Evolutionary conservation across 2,113 vertebrate species (phyloP), one percentile per base, ranked within the genome.

Genomic region (Eidolon helvum): DNA sequence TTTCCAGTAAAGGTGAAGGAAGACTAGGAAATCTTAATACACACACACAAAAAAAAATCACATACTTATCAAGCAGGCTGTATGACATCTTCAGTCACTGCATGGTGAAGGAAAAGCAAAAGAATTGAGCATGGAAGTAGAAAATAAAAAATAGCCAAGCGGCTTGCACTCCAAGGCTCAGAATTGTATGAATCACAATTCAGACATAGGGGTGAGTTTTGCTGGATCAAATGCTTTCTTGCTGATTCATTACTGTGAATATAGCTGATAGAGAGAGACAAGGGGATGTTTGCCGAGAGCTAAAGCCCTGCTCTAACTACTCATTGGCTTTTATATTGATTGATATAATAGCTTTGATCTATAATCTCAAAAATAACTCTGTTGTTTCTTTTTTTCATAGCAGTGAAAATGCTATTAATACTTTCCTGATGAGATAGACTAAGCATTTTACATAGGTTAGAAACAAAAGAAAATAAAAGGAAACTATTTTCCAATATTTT

Each of bases 341-440:
- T 94, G 91, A 93, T n/a, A 85, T 91, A 96, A 95, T 97, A 98
- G 90, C 83, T 91, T 65, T 95, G 83, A n/a, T 96, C 82, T 89
- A 69, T 93, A 86, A 87, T 92, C 87, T 96, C 87, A 66, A 92
- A 98, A 98, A 82, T 38, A 85, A 96, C 92, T 91, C 80, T 3
- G 87, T 95, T 71, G 6, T 86, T 61, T 83, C 83, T 59, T 63
- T 30, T 53, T n/a, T n/a, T 8, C 65, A 15, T 88, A 91, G 95
- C 83, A 94, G 65, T 82, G 68, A 90, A 95, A 97, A 92, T 92
- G 33, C 19, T 61, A 0, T 92, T 91, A 90, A 53, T 89, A 69
- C 35, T 92, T 94, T 93, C 89, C 50, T 91, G n/a, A 94, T 72
- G 92, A 59, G 50, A 10, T 43, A 89, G n/a, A 48, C 10, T 21